Conservation (phyloP, 2,888 invertebrate species). For the Alviniconcha strummeri region DNA sequence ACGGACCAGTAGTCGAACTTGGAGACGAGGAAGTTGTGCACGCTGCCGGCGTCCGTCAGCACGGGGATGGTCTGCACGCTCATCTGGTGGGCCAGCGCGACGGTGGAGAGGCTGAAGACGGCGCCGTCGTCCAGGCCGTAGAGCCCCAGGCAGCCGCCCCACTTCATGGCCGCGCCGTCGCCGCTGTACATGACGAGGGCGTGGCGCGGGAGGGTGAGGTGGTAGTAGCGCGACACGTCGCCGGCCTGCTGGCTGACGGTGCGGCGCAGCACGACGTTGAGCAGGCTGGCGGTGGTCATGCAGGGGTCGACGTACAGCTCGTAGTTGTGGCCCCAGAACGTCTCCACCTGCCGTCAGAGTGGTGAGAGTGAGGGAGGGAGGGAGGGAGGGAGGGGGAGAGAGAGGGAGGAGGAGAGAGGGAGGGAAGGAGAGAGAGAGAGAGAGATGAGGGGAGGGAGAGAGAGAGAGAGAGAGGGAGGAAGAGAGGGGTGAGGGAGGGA, state of each 20-base stretch:
- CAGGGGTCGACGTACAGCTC: conserved; percentile 61
- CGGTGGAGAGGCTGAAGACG: conserved; percentile 55
- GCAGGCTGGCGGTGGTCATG: conserved; percentile 56
- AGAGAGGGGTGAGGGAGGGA: background rate
- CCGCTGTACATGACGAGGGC: conserved; percentile 53
- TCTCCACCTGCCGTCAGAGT: conserved; percentile 54
- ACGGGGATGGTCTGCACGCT: conserved; percentile 53
- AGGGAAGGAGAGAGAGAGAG: background rate
- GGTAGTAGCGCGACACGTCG: conserved; percentile 54
- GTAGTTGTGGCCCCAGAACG: conserved; percentile 67
- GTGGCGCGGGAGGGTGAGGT: conserved; percentile 60
- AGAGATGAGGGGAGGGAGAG: background rate
- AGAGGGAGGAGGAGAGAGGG: background rate
- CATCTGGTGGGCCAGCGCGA: conserved; percentile 56
- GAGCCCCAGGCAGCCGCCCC: conserved; percentile 57
- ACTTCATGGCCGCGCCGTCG: conserved; percentile 44
- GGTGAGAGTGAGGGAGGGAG: background rate
- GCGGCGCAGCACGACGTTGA: conserved; percentile 54
- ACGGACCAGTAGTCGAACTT: conserved; percentile 65
- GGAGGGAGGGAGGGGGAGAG: background rate
- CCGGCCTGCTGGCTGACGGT: conserved; percentile 54
- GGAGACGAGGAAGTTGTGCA: conserved; percentile 48
- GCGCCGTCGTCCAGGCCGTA: conserved; percentile 53
- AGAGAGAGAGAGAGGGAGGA: background rate
- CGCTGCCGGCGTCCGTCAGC: conserved; percentile 17